Evolutionary conservation across 2,797 vertebrate genomes (phyloP).

Genomic region (Nasua narica): DNA sequence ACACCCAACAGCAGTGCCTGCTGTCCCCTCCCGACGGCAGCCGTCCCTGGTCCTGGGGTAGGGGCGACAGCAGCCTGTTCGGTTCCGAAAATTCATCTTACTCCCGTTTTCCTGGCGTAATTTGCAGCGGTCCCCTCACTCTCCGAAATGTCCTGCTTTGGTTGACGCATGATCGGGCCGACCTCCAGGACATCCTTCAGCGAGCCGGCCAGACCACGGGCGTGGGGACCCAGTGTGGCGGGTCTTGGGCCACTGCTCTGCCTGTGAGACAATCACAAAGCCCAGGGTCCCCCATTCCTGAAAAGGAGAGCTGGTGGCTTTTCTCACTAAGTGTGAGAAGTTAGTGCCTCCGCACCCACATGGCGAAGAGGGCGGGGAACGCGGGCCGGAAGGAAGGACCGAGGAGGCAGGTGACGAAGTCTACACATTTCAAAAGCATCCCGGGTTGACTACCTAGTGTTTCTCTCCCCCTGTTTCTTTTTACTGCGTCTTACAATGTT

Average conservation of each 20-base stretch:
- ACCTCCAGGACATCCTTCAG: rapidly evolving
- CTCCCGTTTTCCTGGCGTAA: neutral
- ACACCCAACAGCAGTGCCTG: rapidly evolving
- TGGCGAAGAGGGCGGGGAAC: neutral
- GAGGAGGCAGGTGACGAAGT: neutral
- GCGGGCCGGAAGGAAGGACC: neutral
- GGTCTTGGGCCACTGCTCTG: neutral
- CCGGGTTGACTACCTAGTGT: rapidly evolving
- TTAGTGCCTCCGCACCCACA: neutral
- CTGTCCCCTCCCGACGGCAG: too few species aligned
- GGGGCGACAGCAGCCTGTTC: neutral
- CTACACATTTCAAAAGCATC: neutral
- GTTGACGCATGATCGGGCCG: rapidly evolving
- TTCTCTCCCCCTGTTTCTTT: neutral
- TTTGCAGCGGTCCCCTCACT: rapidly evolving
- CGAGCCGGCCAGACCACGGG: rapidly evolving
- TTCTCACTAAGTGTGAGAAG: neutral
- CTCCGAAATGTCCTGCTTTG: neutral
- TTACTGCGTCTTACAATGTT: neutral
- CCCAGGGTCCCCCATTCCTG: neutral
- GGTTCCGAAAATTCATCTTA: neutral
- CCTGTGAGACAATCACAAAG: neutral
- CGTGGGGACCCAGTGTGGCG: rapidly evolving
- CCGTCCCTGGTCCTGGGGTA: rapidly evolving
- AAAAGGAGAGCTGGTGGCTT: neutral